Base-by-base conservation (phyloP, 2,888 invertebrate genomes). In the Aspidapion aeneum region DNA sequence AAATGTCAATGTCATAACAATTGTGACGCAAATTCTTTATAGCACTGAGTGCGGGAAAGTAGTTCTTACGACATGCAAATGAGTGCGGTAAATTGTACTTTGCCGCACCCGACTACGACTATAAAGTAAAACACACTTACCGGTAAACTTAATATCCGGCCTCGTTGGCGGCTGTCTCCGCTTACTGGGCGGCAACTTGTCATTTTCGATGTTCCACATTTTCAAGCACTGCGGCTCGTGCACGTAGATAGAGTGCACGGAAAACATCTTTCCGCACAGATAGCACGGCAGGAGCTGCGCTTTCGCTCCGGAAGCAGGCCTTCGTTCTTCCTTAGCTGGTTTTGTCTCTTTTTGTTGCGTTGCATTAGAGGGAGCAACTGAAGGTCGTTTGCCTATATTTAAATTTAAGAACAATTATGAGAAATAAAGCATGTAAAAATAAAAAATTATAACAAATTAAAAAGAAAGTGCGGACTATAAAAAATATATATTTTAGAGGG, bases 171-270 rank as follows among this genome's bases (percentile, higher is more conserved):
- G 80, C 1, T 82, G 82, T 61, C 85, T 74, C 55, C 86, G 78
- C 71, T 83, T 81, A 57, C 79, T 74, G 17, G 80, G 76, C 0
- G 87, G 86, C 66, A 88, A 75, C 69, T 85, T 83, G 51, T 83
- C 83, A 74, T 89, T 88, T 74, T 87, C 86, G 18, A 73, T 67
- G 63, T 82, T 81, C 88, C 88, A 89, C 75, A 85, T 86, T 73
- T 85, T 82, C 64, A 88, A 75, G 74, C 89, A 89, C 74, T 88
- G 86, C 1, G 87, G 87, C 72, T 88, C 87, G 76, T 89, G 88
- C 65, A 87, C 86, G 60, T 79, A 78, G 60, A 88, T 84, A 55
- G 86, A 86, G 68, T 82, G 82, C 7, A 85, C 81, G 19, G 87
- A 86, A 74, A 87, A 89, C 69, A 87, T 82, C 48, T 86, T 80